Base-by-base conservation (phyloP, 2,888 invertebrate genomes). In the Eledone cirrhosa region DNA sequence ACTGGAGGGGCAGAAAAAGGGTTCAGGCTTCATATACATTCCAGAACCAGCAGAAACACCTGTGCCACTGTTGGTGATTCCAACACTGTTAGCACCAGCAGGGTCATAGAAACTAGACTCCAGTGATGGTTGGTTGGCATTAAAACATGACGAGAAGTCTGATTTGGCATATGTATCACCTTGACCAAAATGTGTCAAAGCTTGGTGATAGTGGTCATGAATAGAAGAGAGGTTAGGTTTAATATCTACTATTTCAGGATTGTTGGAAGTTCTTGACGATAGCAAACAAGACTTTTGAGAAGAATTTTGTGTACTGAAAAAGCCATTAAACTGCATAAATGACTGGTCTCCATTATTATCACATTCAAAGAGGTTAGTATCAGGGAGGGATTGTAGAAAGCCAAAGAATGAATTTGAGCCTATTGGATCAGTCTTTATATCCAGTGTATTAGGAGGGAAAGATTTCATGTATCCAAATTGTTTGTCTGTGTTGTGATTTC, bases 181-280 rank as follows among this genome's bases (percentile, higher is more conserved):
- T 33, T 72, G 72, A n/a, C 72, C 41, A 14, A 72, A 72, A 72
- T 72, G 72, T 13, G 72, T 72, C 1, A 72, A 22, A 5, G 72
- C 72, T n/a, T 72, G 72, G 41, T 72, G 72, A 72, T 72, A 72
- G 31, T 72, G 72, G n/a, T 72, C 72, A 72, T 72, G 72, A 41
- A 72, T 31, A n/a, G 72, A 72, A 13, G 33, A n/a, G 29, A 72
- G n/a, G 31, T 72, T 72, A 22, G 72, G 72, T 24, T 72, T 72
- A n/a, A 72, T 72, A 33, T 72, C 72, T 13, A 72, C 33, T 41
- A 72, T 72, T 27, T 72, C 72, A 72, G 72, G 19, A 22, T 72
- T 72, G 72, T 72, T 72, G 41, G 33, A 72, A 24, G 72, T 22
- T 31, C 31, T 19, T 22, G 72, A 72, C 22, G 72, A 72, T 31